These are phyloP conservation scores for Phrynocephalus guinanensis DNA, from an alignment of 2,797 vertebrate genomes.

Conservation along the genomic window DNA sequence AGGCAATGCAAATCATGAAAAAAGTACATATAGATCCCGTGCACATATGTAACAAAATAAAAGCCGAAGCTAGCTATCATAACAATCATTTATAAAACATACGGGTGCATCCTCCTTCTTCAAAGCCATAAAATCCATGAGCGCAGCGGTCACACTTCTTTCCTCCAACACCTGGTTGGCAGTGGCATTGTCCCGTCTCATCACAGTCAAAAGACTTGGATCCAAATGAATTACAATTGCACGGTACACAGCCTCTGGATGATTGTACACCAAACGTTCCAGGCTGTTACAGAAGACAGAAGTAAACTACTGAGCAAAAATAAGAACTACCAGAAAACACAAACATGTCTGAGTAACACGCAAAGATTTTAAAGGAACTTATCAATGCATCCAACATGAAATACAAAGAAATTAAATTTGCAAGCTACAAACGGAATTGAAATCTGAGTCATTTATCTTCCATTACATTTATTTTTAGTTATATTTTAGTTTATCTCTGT, in stretches of 20 bases:
- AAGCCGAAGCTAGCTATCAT: background rate
- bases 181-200: constrained; percentile 90
- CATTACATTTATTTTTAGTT: too few relatives aligned
- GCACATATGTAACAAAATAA: background rate
- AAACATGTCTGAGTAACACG: background rate
- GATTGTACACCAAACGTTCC: constrained; percentile 85
- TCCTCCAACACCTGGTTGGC: constrained; percentile 92
- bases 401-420: constrained; percentile 6
- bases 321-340: background rate
- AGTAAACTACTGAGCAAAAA: constrained; percentile 32
- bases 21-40: background rate
- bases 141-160: constrained; percentile 94
- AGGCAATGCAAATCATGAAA: constrained; percentile 3
- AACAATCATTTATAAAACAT: constrained; percentile 61
- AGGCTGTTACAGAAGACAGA: constrained; percentile 75
- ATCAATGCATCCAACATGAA: background rate
- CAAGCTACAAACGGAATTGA: background rate
- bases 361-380: background rate
- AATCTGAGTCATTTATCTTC: background rate
- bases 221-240: constrained; percentile 97
- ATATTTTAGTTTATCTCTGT: too few relatives aligned
- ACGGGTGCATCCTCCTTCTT: constrained; percentile 97
- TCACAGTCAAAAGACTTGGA: constrained; percentile 97
- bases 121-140: constrained; percentile 91
- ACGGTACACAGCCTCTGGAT: constrained; percentile 87